Base-by-base conservation (phyloP, 30 jellyfish, hydroid and myxozoan genomes). In the Turritopsis rubra region DNA sequence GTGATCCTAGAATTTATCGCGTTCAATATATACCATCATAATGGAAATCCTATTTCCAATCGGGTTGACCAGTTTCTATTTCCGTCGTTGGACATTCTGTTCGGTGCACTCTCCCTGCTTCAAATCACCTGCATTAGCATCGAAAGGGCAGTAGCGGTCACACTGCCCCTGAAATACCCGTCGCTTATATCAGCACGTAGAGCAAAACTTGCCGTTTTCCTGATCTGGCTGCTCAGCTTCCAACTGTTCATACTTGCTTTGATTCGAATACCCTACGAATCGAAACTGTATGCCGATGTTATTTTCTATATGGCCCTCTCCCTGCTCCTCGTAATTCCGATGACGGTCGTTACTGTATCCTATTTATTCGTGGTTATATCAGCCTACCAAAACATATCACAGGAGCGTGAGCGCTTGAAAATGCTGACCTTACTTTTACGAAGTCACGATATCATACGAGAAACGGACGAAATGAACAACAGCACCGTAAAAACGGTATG, bases 71-170 rank as follows among this genome's bases (percentile, higher is more conserved):
- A 25, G 86, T 82, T 25, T 71, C 31, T 82, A 1, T 24, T 66
- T 53, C 88, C 88, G 21, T 82, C 88, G 66, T 16, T 29, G 28
- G 83, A 82, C 52, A 65, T 82, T 1, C 66, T 82, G 29, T 82
- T 82, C 81, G 82, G 52, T 16, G 41, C 88, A 8, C 26, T 82
- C 21, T 66, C 83, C 22, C 28, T 82, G 72, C 70, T 82, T 16
- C 88, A 82, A 71, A 71, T 82, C 22, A 60, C 83, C 22, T 66
- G 52, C 28, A 66, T 82, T 17, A 82, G 88, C 73, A 71, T 82
- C 20, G 88, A 82, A 71, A 28, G 88, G 27, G 88, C 88, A 7
- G 84, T 82, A 30, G 88, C 88, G 7, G 88, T 82, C n/a, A 82
- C 88, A 5, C 30, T 85, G 88, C 88, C 88, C 21, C 31, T 82